Evolutionary conservation across 1,140 invertebrate genomes (phyloP).

Genomic region (Macrosteles quadrilineatus): DNA sequence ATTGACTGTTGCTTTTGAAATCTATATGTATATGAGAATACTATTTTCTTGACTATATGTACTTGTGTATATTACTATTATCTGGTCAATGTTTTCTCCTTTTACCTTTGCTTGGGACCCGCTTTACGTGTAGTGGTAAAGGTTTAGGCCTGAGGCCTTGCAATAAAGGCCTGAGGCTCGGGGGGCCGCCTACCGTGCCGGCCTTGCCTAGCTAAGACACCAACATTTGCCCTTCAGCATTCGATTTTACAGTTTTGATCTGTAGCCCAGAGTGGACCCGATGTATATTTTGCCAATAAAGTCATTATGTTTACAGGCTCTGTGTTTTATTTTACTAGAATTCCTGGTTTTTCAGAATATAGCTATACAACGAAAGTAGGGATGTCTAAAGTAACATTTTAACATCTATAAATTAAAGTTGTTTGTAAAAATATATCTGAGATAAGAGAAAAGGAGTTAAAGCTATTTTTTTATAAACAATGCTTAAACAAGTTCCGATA

Average conservation of each 20-base stretch:
- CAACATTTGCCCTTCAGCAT: conserved; percentile 4
- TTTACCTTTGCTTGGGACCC: not conserved
- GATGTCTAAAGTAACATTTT: too few species aligned
- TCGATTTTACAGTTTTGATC: conserved; percentile 6
- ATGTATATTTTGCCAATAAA: conserved; percentile 32
- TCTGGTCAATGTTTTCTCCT: not conserved
- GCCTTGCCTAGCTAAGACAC: conserved; percentile 5
- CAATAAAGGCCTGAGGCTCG: not conserved
- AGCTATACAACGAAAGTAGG: too few species aligned
- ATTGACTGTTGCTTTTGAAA: not conserved
- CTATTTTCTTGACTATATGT: conserved; percentile 14
- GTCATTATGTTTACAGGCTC: conserved; percentile 28
- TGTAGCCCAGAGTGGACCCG: conserved; percentile 18
- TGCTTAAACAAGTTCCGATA: too few species aligned
- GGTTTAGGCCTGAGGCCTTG: not conserved
- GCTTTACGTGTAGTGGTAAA: not conserved
- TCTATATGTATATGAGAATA: not conserved
- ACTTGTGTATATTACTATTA: not conserved
- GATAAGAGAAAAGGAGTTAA: too few species aligned
- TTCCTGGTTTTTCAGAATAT: too few species aligned
- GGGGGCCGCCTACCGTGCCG: not conserved
- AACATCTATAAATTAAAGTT: too few species aligned
- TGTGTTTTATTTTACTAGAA: conserved; percentile 4
- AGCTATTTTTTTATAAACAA: too few species aligned
- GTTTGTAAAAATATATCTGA: too few species aligned